phyloP scores from a whole-genome alignment of 2,888 invertebrate species.

The Idaea aversata region DNA sequence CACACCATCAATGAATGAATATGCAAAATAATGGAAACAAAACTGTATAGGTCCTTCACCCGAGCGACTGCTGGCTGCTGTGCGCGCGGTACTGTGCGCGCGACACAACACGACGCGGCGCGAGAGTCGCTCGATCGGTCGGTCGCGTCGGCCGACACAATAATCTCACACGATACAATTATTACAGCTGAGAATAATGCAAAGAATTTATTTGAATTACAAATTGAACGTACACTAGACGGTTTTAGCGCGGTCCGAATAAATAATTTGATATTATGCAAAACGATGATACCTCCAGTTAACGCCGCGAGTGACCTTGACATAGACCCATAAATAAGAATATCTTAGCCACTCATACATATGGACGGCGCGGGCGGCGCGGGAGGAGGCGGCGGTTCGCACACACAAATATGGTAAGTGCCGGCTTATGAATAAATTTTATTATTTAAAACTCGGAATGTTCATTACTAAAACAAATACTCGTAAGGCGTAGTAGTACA shows the following conservation, averaged over 20 bases:
- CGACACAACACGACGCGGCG: slow-evolving; percentile 2
- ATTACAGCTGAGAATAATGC: slow-evolving; percentile 64
- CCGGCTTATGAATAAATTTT: slow-evolving; percentile 79
- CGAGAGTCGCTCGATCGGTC: slow-evolving; percentile 24
- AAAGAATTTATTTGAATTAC: slow-evolving; percentile 76
- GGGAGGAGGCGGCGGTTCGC: slow-evolving; percentile 47
- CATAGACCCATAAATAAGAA: slow-evolving; percentile 79
- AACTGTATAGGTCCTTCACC: slow-evolving; percentile 33
- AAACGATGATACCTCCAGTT: slow-evolving; percentile 69
- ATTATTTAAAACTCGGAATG: slow-evolving; percentile 79
- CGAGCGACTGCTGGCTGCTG: slow-evolving; percentile 19
- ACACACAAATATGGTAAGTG: slow-evolving; percentile 78
- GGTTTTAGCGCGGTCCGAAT: slow-evolving; percentile 75
- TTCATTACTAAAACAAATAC: slow-evolving; percentile 81
- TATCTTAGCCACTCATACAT: slow-evolving; percentile 79
- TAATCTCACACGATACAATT: slow-evolving; percentile 65
- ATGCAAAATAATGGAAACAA: slow-evolving; percentile 52
- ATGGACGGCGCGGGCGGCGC: slow-evolving; percentile 60
- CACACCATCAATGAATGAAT: slow-evolving; percentile 51
- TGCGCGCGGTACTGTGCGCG: slow-evolving; percentile 10
- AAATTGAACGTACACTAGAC: slow-evolving; percentile 71
- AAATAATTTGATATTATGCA: slow-evolving; percentile 80
- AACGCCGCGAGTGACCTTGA: slow-evolving; percentile 69
- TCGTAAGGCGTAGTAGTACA: slow-evolving; percentile 76
- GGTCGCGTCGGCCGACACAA: slow-evolving; percentile 45